Evolutionary conservation across 2,888 invertebrate genomes (phyloP).

Genomic region (Xanthia icteritia): DNA sequence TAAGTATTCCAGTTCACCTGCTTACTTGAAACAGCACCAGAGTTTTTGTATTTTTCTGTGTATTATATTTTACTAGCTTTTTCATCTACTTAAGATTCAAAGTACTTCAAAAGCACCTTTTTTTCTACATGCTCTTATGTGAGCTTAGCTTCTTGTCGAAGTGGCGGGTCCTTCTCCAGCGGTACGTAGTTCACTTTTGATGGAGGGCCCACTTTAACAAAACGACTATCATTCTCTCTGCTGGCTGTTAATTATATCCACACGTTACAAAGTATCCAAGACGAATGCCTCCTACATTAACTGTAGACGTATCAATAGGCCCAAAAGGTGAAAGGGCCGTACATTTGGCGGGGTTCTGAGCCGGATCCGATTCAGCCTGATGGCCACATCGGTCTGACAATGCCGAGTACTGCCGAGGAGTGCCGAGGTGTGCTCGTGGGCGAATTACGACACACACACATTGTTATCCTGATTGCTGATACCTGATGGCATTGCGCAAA

Average conservation of each 20-base stretch:
- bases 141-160: no score
- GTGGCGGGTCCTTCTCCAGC: not conserved
- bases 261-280: constrained; percentile 25
- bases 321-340: constrained; percentile 64
- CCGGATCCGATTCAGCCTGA: constrained; percentile 56
- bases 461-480: constrained; percentile 76
- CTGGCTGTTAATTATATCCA: not conserved
- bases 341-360: constrained; percentile 37
- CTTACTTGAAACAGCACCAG: not conserved
- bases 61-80: not conserved
- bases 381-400: constrained; percentile 62
- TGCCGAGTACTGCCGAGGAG: constrained; percentile 54
- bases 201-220: not conserved
- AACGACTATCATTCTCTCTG: not conserved
- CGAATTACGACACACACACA: constrained; percentile 74
- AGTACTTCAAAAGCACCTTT: not conserved
- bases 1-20: not conserved
- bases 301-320: constrained; percentile 27
- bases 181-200: not conserved
- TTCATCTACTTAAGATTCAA: not conserved
- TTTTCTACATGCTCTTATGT: not conserved
- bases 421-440: constrained; percentile 65
- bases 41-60: not conserved
- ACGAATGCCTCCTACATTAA: constrained; percentile 22
- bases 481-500: constrained; percentile 65